Conservation (phyloP, 2,113 vertebrate genomes). For the Poecile atricapillus region DNA sequence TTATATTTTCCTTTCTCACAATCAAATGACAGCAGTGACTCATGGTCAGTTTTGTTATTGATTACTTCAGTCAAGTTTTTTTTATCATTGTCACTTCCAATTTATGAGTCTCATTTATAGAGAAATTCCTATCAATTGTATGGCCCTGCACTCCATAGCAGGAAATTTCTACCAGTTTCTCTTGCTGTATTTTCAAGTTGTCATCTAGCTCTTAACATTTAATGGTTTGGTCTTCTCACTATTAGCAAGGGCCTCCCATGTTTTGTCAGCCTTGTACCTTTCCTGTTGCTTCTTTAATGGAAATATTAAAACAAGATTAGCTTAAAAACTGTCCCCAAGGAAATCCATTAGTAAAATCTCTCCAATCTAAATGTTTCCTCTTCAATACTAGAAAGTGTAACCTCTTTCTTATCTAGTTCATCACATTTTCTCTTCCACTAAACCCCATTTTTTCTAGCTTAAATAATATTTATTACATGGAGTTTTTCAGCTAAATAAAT, state of each 20-base stretch:
- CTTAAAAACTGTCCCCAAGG: background rate
- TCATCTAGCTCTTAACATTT: background rate
- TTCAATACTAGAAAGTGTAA: background rate
- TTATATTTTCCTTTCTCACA: background rate
- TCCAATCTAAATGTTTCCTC: background rate
- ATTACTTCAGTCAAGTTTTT: background rate
- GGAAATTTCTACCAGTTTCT: background rate
- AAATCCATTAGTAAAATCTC: background rate
- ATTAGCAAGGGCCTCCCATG: background rate
- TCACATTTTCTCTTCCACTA: background rate
- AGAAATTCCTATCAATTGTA: background rate
- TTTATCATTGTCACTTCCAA: background rate
- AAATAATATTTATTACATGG: background rate
- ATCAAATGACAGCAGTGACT: background rate
- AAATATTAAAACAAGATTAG: background rate
- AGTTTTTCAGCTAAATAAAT: background rate
- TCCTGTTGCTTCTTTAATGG: background rate
- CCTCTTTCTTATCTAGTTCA: background rate
- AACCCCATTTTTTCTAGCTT: background rate
- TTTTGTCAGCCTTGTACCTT: background rate
- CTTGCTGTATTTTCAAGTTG: background rate
- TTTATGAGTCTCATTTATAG: background rate
- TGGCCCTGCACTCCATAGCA: background rate
- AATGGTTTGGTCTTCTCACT: background rate
- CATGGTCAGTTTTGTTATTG: background rate